Evolutionary conservation across 2,113 vertebrate species (phyloP).

Genomic region (Balaeniceps rex): DNA sequence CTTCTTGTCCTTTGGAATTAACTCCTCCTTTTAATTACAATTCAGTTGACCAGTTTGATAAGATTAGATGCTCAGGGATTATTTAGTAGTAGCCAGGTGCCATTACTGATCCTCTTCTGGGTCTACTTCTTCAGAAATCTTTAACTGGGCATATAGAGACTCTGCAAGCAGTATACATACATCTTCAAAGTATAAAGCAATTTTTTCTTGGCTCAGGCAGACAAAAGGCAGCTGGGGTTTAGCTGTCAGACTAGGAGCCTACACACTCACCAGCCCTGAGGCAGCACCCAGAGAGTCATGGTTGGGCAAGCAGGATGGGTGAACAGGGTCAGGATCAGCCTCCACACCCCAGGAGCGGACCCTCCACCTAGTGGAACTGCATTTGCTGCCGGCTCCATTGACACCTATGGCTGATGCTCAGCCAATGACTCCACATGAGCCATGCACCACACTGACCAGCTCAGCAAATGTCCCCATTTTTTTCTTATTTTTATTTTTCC

Average conservation of each 20-base stretch:
- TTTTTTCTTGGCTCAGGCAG: not conserved
- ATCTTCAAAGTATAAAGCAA: not conserved
- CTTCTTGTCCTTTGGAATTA: not conserved
- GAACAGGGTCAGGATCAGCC: not conserved
- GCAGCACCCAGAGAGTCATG: not conserved
- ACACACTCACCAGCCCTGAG: no score
- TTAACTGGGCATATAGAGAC: not conserved
- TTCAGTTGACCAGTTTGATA: not conserved
- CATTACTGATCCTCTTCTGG: not conserved
- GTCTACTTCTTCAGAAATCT: not conserved
- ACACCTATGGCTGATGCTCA: not conserved
- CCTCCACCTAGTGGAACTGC: not conserved
- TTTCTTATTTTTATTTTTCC: not conserved
- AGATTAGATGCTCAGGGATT: not conserved
- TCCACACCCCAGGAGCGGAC: accelerated
- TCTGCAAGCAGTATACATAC: not conserved
- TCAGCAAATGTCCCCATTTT: not conserved
- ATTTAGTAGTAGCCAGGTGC: not conserved
- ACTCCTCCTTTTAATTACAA: not conserved
- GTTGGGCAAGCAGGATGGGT: not conserved
- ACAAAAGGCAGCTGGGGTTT: not conserved
- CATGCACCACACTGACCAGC: not conserved
- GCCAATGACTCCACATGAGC: not conserved
- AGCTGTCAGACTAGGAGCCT: not conserved
- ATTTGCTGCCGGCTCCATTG: not conserved